Base-by-base conservation (phyloP, 2,113 vertebrate genomes). In the Corythoichthys haematopterus region DNA sequence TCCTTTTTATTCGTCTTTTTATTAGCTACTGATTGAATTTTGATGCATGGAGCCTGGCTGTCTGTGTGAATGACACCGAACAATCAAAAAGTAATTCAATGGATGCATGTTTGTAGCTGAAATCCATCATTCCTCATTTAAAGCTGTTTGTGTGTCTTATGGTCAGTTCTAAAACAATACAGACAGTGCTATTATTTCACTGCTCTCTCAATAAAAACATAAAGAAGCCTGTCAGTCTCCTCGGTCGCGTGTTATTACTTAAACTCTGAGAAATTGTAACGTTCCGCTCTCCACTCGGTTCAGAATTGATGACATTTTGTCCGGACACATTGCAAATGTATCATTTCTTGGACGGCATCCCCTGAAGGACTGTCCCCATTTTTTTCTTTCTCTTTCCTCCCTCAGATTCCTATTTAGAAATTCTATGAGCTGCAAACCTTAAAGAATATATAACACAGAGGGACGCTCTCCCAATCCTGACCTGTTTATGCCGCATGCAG, bases 221-320 rank as follows among this genome's bases (percentile, higher is more conserved):
- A 75, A 72, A 61, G 40, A 61, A 45, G 9, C 4, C 73, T 84
- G 87, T 89, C 90, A 83, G 73, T 87, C 56, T 76, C 69, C 82
- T 70, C 81, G 73, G 75, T 59, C 77, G 69, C 56, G 20, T 12
- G 3, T 50, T 83, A 77, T 90, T 91, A 88, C 88, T 92, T 90
- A 89, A 83, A 89, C 83, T 82, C 85, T 81, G 81, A 79, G 76
- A 74, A 84, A 88, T 69, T 82, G 86, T 86, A 84, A 88, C 79
- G 74, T 13, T 70, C 65, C 72, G 79, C 81, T 89, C 88, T 88
- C 85, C 82, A 80, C 86, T 79, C 89, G 84, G 83, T 86, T 90
- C 85, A 65, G 85, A 91, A 91, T 90, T 88, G 91, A 92, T 91
- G 88, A 90, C 82, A 85, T 92, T 90, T 90, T 88, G 78, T 88